Conservation (phyloP, 2,888 invertebrate species). For the Dexiosoma caninum region DNA sequence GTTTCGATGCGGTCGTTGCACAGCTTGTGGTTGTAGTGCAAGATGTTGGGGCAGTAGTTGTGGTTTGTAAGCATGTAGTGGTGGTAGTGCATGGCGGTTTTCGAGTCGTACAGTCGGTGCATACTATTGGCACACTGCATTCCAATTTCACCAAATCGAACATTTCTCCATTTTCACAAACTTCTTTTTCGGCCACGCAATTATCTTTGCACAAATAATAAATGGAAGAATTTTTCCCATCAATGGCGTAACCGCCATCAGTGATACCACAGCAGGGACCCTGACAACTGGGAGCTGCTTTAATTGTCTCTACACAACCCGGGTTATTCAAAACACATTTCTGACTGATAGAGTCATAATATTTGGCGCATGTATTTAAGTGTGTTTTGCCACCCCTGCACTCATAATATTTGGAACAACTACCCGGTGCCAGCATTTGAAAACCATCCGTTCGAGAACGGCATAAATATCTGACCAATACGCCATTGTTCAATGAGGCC, state of each 20-base stretch:
- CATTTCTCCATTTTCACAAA: slow-evolving; percentile 53
- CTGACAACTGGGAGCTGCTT: slow-evolving; percentile 1
- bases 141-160: slow-evolving; percentile 61
- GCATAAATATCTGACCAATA: slow-evolving; percentile 71
- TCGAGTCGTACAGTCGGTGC: not conserved
- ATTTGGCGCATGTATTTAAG: slow-evolving; percentile 65
- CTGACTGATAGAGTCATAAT: slow-evolving; percentile 67
- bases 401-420: slow-evolving; percentile 72
- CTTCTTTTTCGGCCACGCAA: not conserved
- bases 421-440: slow-evolving; percentile 73
- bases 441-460: slow-evolving; percentile 69
- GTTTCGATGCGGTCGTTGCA: not conserved
- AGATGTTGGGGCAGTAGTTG: slow-evolving; percentile 7
- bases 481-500: slow-evolving; percentile 68
- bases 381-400: slow-evolving; percentile 68
- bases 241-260: slow-evolving; percentile 59
- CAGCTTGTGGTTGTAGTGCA: not conserved
- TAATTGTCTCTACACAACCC: slow-evolving; percentile 68
- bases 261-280: slow-evolving; percentile 60
- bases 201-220: slow-evolving; percentile 63
- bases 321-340: slow-evolving; percentile 70
- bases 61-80: not conserved
- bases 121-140: slow-evolving; percentile 55
- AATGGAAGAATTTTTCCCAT: slow-evolving; percentile 45
- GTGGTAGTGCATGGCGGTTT: slow-evolving; percentile 22